phyloP scores from a whole-genome alignment of 2,113 vertebrate species.

The Clarias batrachus region DNA sequence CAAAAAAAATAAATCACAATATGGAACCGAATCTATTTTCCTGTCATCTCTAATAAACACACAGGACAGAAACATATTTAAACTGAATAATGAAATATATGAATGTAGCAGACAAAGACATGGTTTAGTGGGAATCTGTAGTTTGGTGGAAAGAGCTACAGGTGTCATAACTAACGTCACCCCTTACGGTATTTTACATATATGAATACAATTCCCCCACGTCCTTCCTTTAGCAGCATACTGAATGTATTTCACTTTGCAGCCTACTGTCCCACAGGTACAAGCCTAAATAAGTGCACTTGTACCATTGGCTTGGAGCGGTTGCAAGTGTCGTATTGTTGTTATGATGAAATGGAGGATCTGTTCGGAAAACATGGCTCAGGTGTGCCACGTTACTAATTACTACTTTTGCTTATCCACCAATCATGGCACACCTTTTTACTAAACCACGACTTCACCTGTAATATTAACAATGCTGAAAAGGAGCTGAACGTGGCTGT shows the following conservation, averaged over 20 bases:
- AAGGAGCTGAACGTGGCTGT: not conserved
- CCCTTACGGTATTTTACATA: not conserved
- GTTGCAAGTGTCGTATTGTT: not conserved
- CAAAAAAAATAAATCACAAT: too few species aligned
- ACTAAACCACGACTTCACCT: not conserved
- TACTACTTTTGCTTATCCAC: not conserved
- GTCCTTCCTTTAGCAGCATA: not conserved
- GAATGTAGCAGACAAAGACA: not conserved
- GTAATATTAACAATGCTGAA: not conserved
- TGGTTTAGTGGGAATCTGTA: not conserved
- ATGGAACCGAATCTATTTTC: too few species aligned
- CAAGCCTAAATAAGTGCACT: not conserved
- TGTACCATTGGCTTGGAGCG: not conserved
- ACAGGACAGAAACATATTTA: not conserved
- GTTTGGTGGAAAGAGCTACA: not conserved
- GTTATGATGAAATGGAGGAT: not conserved
- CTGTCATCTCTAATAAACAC: too few species aligned
- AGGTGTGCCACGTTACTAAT: not conserved
- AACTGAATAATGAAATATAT: not conserved
- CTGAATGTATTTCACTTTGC: not conserved
- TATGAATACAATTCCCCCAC: not conserved
- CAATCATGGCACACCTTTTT: not conserved
- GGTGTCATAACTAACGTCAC: not conserved
- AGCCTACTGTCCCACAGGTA: not conserved
- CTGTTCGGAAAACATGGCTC: not conserved